Base-by-base conservation (phyloP, 2,113 vertebrate genomes). In the Atractosteus spatula region DNA sequence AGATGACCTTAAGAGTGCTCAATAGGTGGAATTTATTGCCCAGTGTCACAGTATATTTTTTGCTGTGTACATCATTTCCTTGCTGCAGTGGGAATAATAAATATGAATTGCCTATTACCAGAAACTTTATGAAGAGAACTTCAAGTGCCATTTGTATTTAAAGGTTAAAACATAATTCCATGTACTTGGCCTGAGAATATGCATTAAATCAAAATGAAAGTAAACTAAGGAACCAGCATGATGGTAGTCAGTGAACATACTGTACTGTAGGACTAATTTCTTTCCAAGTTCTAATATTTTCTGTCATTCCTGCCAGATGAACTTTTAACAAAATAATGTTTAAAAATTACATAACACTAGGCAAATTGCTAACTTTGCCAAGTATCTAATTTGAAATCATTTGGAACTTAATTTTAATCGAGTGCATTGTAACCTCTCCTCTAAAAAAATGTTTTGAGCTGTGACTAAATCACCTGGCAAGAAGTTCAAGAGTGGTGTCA, bases 1-100 rank as follows among this genome's bases (percentile, higher is more conserved):
- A 68, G 64, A 68, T 85, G 79, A 82, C 78, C 80, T 86, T 83
- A 76, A 82, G 73, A 78, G 68, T 70, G 59, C 54, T 57, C 68
- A 72, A 71, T 76, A 82, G 85, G 78, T 45, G 41, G 59, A 78
- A 80, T 51, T 74, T 76, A 82, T 78, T 81, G 41, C 47, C 47
- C 74, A 66, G 76, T 71, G 70, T 73, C 47, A 44, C 55, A 76
- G 51, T 77, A 82, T 74, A 73, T 75, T 79, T 71, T 68, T 79
- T 77, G 84, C 72, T 11, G 79, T 68, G 14, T 59, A 59, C 4
- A 13, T n/a, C 17, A 78, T 66, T 80, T 78, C 74, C 54, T 29
- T 80, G 71, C 73, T 81, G 61, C 66, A 78, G 72, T 75, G 78
- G 67, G 69, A 59, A 17, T 12, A 77, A 57, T 84, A 78, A 78